Evolutionary conservation across 2,888 invertebrate species (phyloP), one percentile per base, ranked within the genome.

Genomic region (Eurois occulta): DNA sequence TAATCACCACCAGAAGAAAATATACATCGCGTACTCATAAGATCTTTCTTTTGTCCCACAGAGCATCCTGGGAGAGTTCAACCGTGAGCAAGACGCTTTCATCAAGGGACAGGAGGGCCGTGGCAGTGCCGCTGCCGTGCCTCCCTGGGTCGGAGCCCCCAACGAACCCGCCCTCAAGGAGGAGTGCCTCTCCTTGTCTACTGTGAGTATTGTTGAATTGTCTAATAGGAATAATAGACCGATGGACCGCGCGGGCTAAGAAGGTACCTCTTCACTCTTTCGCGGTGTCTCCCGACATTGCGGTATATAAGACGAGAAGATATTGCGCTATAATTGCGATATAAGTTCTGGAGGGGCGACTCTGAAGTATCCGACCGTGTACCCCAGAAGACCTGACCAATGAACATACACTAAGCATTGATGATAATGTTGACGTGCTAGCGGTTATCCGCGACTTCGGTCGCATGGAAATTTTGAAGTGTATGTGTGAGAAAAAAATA

Each of bases 21-120:
- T 21, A 62, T 21, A 24, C 21, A 2, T 32, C 13, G 1, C 8
- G 6, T 38, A 11, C 4, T 77, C 0, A 77, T 55, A 18, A 62
- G 6, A 6, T 28, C 0, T 68, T 41, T 58, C 24, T 43, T 55
- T 86, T 86, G 62, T 77, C 70, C 96, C 96, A 16, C 97, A 99
- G 99, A 99, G 99, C 94, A 98, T 99, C 95, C 97, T 99, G 91
- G 99, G 99, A 73, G 99, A 99, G 92, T 99, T 99, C 96, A 99
- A 99, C 95, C 99, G 99, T 93, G 99, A 99, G 94, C 99, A 99
- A 95, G 99, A 99, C 90, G 98, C 99, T 70, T 99, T 99, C 97
- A 98, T 99, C 91, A 98, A 98, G 93, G 98, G 98, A 76, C 99
- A 99, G 96, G 99, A 99, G 92, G 97, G 97, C 77, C 97, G 97